A percentile compares a stretch with the other conserved stretches of the same genome.
phyloP scores from a whole-genome alignment of 2,797 vertebrate species.

The Coregonus ussuriensis region DNA sequence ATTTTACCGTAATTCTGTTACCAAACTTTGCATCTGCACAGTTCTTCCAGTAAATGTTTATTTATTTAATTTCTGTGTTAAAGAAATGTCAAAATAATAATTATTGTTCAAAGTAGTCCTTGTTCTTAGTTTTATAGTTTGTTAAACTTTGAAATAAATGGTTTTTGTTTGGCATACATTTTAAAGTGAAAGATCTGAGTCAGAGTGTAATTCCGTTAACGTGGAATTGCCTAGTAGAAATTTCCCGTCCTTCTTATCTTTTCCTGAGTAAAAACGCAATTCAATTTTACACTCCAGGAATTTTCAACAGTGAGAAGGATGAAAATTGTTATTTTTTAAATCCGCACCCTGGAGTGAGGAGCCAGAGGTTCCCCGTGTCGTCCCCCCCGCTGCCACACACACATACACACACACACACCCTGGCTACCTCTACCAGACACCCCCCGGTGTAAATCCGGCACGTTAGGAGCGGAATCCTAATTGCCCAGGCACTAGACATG shows the following conservation, averaged over 20 bases:
- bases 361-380: conserved; percentile 31
- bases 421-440: not conserved
- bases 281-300: conserved; percentile 73
- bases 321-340: conserved; percentile 36
- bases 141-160: too few relatives aligned
- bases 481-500: conserved; percentile 17
- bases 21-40: too few relatives aligned
- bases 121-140: too few relatives aligned
- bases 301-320: conserved; percentile 56
- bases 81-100: too few relatives aligned
- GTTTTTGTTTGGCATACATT: too few relatives aligned
- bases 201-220: too few relatives aligned
- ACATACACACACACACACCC: not conserved
- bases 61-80: too few relatives aligned
- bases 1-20: too few relatives aligned
- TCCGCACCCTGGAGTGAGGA: conserved; percentile 37
- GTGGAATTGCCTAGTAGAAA: not conserved
- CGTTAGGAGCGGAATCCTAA: conserved; percentile 37
- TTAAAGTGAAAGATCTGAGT: too few relatives aligned
- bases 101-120: too few relatives aligned
- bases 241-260: conserved; percentile 38
- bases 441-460: conserved; percentile 21
- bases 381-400: conserved; percentile 7
- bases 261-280: conserved; percentile 51
- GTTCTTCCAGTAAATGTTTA: too few relatives aligned